Conservation (phyloP, 1,140 invertebrate species). For the Diachasma alloeum region DNA sequence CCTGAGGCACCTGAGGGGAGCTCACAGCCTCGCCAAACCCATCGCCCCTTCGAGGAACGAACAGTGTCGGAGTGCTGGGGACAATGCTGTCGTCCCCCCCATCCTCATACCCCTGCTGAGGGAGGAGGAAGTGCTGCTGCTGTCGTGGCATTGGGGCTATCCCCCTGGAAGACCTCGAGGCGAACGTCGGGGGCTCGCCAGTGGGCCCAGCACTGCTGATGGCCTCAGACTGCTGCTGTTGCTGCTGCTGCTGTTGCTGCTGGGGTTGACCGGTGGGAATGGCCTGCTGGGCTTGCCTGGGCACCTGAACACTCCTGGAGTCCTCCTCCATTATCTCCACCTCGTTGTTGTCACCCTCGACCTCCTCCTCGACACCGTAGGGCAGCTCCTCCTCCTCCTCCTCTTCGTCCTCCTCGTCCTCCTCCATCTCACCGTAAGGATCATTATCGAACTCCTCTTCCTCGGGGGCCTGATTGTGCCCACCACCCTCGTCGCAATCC, state of each 20-base stretch:
- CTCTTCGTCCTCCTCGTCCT: conserved; percentile 67
- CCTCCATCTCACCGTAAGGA: conserved; percentile 67
- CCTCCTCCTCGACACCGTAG: conserved; percentile 62
- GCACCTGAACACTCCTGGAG: conserved; percentile 66
- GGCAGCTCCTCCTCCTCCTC: conserved; percentile 66
- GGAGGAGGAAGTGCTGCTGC: conserved; percentile 61
- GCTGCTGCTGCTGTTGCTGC: conserved; percentile 34
- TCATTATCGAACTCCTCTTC: conserved; percentile 69
- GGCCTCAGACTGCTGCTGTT: conserved; percentile 65
- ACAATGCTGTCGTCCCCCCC: conserved; percentile 88
- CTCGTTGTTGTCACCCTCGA: conserved; percentile 71
- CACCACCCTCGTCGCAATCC: conserved; percentile 67
- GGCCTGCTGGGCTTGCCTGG: conserved; percentile 61
- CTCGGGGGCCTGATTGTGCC: conserved; percentile 66
- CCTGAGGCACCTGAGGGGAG: conserved; percentile 80
- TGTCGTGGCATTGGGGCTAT: conserved; percentile 60
- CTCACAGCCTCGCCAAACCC: conserved; percentile 93
- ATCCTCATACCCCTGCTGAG: conserved; percentile 70
- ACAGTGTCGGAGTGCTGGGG: conserved; percentile 88
- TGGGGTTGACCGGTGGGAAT: conserved; percentile 49
- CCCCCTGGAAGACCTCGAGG: conserved; percentile 56
- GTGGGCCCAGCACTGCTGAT: conserved; percentile 68
- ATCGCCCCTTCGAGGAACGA: conserved; percentile 82
- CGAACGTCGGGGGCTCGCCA: conserved; percentile 62
- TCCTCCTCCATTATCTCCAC: conserved; percentile 73